Conservation (phyloP, 2,888 invertebrate species). For the Alsophila aescularia region DNA sequence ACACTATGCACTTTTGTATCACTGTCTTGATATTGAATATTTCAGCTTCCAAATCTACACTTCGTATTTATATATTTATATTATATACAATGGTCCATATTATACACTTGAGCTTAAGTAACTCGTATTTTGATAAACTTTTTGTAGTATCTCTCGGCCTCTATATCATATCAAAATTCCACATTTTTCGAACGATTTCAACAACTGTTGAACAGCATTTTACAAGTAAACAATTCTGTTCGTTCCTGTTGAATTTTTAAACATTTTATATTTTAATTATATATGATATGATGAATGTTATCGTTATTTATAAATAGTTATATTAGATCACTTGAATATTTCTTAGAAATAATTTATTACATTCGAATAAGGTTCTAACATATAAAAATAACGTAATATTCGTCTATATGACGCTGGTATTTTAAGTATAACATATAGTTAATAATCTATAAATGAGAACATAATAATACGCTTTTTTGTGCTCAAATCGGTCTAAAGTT, state of each 20-base stretch:
- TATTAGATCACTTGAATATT: slow-evolving; percentile 68
- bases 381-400: slow-evolving; percentile 63
- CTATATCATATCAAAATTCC: slow-evolving; percentile 71
- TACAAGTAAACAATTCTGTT: slow-evolving; percentile 50
- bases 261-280: slow-evolving; percentile 49
- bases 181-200: slow-evolving; percentile 58
- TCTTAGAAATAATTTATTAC: slow-evolving; percentile 67
- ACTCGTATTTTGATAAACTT: slow-evolving; percentile 81
- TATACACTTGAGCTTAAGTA: slow-evolving; percentile 79
- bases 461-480: slow-evolving; percentile 75
- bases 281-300: slow-evolving; percentile 57
- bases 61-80: slow-evolving; percentile 28
- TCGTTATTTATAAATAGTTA: slow-evolving; percentile 55
- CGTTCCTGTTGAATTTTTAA: slow-evolving; percentile 57
- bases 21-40: slow-evolving; percentile 24
- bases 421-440: slow-evolving; percentile 59
- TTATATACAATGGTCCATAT: slow-evolving; percentile 71
- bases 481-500: slow-evolving; percentile 81
- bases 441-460: slow-evolving; percentile 45
- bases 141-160: slow-evolving; percentile 71
- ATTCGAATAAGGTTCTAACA: slow-evolving; percentile 73
- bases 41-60: slow-evolving; percentile 24
- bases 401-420: slow-evolving; percentile 81
- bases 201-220: slow-evolving; percentile 48
- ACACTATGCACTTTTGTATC: slow-evolving; percentile 18